Evolutionary conservation across 1,140 invertebrate genomes (phyloP).

Genomic region (Diplogasteroides magnus): DNA sequence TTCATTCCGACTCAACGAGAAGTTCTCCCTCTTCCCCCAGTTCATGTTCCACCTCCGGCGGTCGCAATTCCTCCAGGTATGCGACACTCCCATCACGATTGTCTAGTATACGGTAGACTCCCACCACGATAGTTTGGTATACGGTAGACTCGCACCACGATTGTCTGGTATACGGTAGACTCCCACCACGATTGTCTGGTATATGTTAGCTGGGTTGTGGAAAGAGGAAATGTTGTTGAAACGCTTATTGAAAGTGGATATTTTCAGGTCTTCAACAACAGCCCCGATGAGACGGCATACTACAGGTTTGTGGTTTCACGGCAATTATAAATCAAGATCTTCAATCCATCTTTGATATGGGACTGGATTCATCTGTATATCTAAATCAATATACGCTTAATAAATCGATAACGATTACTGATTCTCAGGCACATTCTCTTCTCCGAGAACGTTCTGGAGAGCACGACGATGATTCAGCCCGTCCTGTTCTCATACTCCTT

Average conservation of each 20-base stretch:
- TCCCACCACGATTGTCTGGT: neutral
- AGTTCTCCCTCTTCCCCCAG: slow-evolving; percentile 95
- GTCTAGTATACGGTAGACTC: neutral
- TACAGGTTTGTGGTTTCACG: slow-evolving; percentile 73
- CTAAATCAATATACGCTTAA: slow-evolving; percentile 14
- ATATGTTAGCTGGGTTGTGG: neutral
- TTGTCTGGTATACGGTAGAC: neutral
- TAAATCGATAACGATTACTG: slow-evolving; percentile 55
- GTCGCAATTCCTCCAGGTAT: slow-evolving; percentile 88
- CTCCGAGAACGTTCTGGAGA: slow-evolving; percentile 92
- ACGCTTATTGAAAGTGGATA: neutral
- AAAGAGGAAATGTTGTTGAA: neutral
- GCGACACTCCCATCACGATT: neutral
- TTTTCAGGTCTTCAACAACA: slow-evolving; percentile 95
- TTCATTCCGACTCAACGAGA: slow-evolving; percentile 87
- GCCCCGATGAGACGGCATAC: slow-evolving; percentile 98
- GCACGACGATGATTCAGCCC: slow-evolving; percentile 98
- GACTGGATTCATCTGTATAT: slow-evolving; percentile 4
- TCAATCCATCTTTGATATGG: neutral
- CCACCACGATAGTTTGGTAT: neutral
- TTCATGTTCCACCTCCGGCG: slow-evolving; percentile 98
- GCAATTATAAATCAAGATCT: too few species aligned
- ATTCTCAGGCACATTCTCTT: slow-evolving; percentile 85
- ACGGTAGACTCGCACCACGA: too few species aligned
- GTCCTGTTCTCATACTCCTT: slow-evolving; percentile 97